Base-by-base conservation (phyloP, 2,113 vertebrate species). In the Pterocles burchelli region DNA sequence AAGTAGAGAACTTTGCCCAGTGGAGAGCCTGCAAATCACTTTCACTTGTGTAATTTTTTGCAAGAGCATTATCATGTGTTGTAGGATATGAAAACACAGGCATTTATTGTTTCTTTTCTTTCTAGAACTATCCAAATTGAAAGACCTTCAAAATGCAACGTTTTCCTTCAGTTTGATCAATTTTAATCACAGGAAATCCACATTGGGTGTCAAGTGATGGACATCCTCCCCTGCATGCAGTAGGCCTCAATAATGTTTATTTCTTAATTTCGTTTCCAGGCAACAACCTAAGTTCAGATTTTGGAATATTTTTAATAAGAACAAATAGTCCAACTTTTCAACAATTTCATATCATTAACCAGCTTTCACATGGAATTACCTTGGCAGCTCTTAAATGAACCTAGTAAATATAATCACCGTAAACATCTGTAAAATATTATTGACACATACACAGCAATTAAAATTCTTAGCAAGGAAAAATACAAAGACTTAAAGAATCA, bases 361-460 rank as follows among this genome's bases (percentile, higher is more conserved):
- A 38, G 31, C 61, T 58, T 84, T 93, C 65, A 45, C 83, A 49
- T 76, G 63, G 34, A 38, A 88, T 51, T 96, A 11, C 19, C 20
- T 34, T 61, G 46, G 20, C 7, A 83, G 51, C 29, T 54, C 45
- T 84, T 79, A 96, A 93, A 81, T 72, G 51, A 65, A 36, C 43
- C 49, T 93, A 92, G 90, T 95, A 92, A 95, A 86, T 58, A 87
- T 19, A 93, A 78, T 87, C 49, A 87, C 51, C 92, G 46, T 75
- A 97, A 95, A 80, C 18, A 48, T 78, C 82, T 78, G 43, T 62
- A 97, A 96, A 96, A 89, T 90, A 82, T 78, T 92, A 71, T n/a
- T 96, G 85, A 85, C 59, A 71, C 24, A 90, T 71, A 80, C 18
- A 41, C 48, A 85, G 61, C 67, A 97, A 97, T 92, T 96, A 90